These are phyloP conservation scores for Cyaniris semiargus DNA, from an alignment of 2,888 invertebrate genomes.

Conservation along the genomic window DNA sequence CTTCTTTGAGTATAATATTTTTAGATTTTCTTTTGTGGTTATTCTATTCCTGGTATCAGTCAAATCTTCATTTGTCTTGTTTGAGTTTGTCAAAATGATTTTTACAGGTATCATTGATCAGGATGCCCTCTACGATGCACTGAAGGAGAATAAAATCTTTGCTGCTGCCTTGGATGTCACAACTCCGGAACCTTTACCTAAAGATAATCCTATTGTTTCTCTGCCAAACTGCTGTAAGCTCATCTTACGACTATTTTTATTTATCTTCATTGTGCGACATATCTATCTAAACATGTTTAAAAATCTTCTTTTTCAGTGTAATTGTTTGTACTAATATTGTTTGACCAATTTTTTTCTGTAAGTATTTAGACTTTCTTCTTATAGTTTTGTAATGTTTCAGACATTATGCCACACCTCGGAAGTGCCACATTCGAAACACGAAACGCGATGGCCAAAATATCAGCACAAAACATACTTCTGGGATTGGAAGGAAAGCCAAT, in stretches of 20 bases:
- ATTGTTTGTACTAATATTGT: too few relatives aligned
- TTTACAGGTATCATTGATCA: slow-evolving; percentile 84
- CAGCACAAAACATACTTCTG: slow-evolving; percentile 88
- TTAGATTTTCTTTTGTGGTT: too few relatives aligned
- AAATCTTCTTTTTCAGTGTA: too few relatives aligned
- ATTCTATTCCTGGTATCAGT: too few relatives aligned
- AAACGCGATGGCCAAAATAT: slow-evolving; percentile 86
- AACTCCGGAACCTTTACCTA: slow-evolving; percentile 91
- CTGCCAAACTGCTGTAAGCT: slow-evolving; percentile 90
- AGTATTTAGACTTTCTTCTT: not conserved
- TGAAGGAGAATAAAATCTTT: slow-evolving; percentile 86
- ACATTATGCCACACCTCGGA: slow-evolving; percentile 91
- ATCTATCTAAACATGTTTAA: too few relatives aligned
- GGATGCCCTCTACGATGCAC: slow-evolving; percentile 86
- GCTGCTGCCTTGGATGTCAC: slow-evolving; percentile 95
- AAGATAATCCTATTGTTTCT: slow-evolving; percentile 85
- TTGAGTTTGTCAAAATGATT: not conserved
- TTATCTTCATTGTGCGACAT: too few relatives aligned
- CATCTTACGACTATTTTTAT: not conserved
- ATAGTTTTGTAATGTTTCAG: slow-evolving; percentile 68
- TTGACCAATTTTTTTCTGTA: too few relatives aligned
- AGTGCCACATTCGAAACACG: slow-evolving; percentile 89
- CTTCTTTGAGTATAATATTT: not conserved
- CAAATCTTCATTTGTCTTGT: too few relatives aligned
- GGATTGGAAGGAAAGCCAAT: slow-evolving; percentile 84